These are phyloP conservation scores for Eupithecia abbreviata DNA, from an alignment of 2,888 invertebrate species.

Conservation along the genomic window DNA sequence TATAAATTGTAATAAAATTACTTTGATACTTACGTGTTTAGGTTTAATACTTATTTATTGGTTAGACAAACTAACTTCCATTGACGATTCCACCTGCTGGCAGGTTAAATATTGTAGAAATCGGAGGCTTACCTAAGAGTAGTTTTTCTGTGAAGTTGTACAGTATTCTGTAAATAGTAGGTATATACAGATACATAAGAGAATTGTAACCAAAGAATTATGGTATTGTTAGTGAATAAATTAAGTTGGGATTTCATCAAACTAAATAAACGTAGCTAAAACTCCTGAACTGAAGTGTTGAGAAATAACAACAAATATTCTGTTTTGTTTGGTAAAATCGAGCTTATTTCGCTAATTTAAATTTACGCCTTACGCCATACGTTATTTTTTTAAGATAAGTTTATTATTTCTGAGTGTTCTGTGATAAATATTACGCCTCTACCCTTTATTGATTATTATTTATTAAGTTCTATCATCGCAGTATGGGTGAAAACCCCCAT, in stretches of 20 bases:
- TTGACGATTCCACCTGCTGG: background rate
- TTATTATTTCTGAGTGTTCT: background rate
- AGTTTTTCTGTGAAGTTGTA: background rate
- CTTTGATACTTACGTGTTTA: slow-evolving; percentile 1
- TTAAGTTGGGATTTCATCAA: background rate
- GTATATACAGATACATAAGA: background rate
- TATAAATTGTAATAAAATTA: background rate
- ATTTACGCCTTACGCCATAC: background rate
- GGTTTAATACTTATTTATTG: background rate
- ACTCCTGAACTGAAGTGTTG: background rate
- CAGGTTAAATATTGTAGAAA: background rate
- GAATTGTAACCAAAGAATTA: background rate
- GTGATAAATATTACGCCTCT: slow-evolving; percentile 13
- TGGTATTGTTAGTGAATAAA: background rate
- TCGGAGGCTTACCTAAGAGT: background rate
- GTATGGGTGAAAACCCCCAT: background rate
- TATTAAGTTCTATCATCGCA: background rate
- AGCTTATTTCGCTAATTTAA: background rate
- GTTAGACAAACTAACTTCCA: slow-evolving; percentile 1
- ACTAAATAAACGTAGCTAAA: background rate
- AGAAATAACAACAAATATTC: background rate
- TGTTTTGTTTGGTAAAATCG: background rate
- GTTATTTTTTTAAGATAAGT: background rate
- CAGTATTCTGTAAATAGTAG: background rate
- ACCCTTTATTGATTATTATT: background rate